Evolutionary conservation across 2,113 vertebrate genomes (phyloP), one percentile per base, ranked within the genome.

Genomic region (Gorilla gorilla): DNA sequence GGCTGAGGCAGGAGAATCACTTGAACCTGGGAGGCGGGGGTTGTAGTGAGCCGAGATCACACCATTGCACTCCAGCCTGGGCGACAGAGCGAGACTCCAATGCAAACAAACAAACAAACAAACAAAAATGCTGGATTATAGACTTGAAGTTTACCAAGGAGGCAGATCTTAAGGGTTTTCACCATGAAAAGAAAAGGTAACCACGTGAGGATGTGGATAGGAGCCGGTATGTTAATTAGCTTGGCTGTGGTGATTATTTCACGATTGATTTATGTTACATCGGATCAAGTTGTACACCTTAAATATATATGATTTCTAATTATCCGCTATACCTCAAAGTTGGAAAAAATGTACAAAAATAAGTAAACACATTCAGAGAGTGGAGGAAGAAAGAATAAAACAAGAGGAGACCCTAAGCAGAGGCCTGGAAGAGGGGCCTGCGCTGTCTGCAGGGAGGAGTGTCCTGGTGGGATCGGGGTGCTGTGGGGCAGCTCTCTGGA

Each of bases 381-480:
- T 38, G 70, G 22, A 11, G 12, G 7, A 12, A 40, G 20, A 38
- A 72, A 20, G 20, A 23, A 40, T 5, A 23, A 40, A 23, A 23
- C n/a, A 23, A 22, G 18, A 38, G 18, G n/a, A 12, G 18, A 25
- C 6, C 38, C 38, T 73, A 6, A 75, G 12, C 40, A 14, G 6
- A 23, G 43, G 23, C 72, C 23, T 23, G 10, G n/a, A 43, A 27
- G 23, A 40, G 40, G 72, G 22, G 23, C 40, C 72, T 43, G 3
- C 0, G 38, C 40, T 12, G 1, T 16, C 23, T 27, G 11, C 40
- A 43, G 72, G 38, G 18, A 43, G 18, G 72, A 6, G 35, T 3
- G 72, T 12, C 38, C 38, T 40, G 35, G 35, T 35, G 68, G n/a
- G 72, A 27, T 27, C 9, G 3, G 1, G 12, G 23, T 7, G 4